Evolutionary conservation across 2,888 invertebrate species (phyloP).

Genomic region (Dione juno): DNA sequence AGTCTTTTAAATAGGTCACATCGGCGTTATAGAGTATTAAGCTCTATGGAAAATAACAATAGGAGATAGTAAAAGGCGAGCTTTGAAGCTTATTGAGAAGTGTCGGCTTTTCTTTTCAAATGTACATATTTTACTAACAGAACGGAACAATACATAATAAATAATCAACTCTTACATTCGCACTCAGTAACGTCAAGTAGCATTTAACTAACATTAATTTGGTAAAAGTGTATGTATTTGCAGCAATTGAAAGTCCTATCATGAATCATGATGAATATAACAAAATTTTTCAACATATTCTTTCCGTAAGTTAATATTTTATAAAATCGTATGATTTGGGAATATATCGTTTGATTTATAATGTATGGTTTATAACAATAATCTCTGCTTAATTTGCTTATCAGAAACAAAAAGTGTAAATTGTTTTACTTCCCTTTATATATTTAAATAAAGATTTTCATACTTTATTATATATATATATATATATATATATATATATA

Average conservation of each 20-base stretch:
- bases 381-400: too few species aligned
- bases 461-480: too few species aligned
- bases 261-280: too few species aligned
- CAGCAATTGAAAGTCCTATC: too few species aligned
- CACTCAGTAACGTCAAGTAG: not conserved
- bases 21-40: not conserved
- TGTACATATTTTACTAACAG: not conserved
- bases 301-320: too few species aligned
- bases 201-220: not conserved
- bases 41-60: conserved; percentile 30
- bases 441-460: too few species aligned
- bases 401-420: not conserved
- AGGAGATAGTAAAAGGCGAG: conserved; percentile 21
- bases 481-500: too few species aligned
- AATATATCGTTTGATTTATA: too few species aligned
- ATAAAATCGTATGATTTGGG: too few species aligned
- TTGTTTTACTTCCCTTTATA: not conserved
- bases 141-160: not conserved
- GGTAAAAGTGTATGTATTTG: not conserved
- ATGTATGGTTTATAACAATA: too few species aligned
- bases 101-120: conserved; percentile 9
- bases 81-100: conserved; percentile 30
- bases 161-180: not conserved
- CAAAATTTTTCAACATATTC: too few species aligned
- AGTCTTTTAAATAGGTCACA: not conserved